Evolutionary conservation across 2,888 invertebrate genomes (phyloP).

Genomic region (Caenorhabditis doughertyi): DNA sequence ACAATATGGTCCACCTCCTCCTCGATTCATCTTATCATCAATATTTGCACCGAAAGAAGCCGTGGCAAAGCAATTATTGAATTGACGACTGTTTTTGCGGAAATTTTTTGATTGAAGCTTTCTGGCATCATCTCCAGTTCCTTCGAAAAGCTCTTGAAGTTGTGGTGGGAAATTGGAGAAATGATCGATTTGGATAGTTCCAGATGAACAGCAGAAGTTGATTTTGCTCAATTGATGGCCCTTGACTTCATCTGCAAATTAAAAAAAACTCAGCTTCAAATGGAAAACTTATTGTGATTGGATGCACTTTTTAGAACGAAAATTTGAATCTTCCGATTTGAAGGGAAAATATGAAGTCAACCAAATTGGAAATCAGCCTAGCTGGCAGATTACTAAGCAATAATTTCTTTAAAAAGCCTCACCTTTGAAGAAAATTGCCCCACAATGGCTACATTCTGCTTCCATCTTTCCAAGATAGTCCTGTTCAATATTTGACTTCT

Average conservation of each 20-base stretch:
- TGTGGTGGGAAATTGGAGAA: background rate
- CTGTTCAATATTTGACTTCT: no score
- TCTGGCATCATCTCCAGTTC: background rate
- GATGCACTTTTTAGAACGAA: no score
- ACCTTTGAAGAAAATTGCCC: no score
- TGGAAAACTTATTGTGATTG: no score
- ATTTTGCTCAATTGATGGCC: background rate
- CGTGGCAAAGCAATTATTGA: constrained; percentile 54
- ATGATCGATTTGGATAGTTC: background rate
- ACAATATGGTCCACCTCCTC: constrained; percentile 62
- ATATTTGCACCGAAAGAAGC: constrained; percentile 57
- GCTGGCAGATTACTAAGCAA: no score
- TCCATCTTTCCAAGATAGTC: no score
- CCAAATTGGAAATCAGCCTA: no score
- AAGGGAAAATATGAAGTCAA: no score
- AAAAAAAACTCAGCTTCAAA: no score
- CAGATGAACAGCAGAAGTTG: constrained; percentile 6
- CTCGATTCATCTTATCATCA: background rate
- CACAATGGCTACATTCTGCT: no score
- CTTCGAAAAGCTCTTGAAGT: constrained; percentile 8
- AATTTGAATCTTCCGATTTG: no score
- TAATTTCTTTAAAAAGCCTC: no score
- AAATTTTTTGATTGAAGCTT: constrained; percentile 8
- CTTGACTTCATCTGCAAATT: background rate
- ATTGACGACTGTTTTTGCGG: constrained; percentile 22